phyloP scores from a whole-genome alignment of 1,140 invertebrate genomes.

The Diplogasteroides magnus region DNA sequence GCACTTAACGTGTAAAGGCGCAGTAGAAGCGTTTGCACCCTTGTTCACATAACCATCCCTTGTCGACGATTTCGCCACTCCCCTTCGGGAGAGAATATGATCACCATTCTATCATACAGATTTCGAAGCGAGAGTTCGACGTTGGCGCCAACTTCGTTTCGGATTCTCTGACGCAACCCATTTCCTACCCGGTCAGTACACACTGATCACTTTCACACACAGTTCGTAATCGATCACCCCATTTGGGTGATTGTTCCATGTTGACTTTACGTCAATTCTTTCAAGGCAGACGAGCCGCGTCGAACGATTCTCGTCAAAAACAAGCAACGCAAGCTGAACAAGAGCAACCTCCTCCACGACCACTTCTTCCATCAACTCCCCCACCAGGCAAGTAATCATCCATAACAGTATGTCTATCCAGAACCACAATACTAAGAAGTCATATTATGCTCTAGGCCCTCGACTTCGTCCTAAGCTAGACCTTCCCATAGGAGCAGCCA shows the following conservation, averaged over 20 bases:
- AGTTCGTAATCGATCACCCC: no score
- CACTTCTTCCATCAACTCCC: background rate
- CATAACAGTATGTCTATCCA: background rate
- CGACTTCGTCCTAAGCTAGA: background rate
- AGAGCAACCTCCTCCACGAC: background rate
- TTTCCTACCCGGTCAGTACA: background rate
- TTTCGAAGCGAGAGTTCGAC: background rate
- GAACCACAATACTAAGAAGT: no score
- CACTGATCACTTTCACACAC: no score
- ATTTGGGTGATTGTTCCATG: no score
- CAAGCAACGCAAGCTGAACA: background rate
- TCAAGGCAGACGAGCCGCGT: no score
- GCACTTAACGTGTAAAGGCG: no score
- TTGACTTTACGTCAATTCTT: no score
- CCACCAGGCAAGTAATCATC: background rate
- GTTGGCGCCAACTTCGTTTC: background rate
- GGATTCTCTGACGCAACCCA: background rate
- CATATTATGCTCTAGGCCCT: no score
- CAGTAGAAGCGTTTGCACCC: no score
- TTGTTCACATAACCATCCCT: no score
- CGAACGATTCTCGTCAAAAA: background rate
- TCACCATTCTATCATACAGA: background rate
- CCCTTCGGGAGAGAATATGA: no score
- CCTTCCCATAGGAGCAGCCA: background rate
- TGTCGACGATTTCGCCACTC: no score